Base-by-base conservation (phyloP, 2,888 invertebrate species). In the Marronus borbonicus region DNA sequence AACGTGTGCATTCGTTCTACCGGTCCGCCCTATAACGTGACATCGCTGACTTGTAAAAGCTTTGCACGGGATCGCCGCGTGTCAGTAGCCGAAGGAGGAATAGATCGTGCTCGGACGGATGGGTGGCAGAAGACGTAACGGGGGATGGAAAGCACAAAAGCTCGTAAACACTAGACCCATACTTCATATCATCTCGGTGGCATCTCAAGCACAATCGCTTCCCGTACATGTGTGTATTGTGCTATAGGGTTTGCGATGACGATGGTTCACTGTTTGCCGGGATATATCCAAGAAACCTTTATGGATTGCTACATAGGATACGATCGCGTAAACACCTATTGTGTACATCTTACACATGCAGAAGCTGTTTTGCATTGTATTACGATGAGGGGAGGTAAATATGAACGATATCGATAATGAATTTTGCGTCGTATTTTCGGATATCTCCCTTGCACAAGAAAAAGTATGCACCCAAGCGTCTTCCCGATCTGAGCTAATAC, bases 81-180 rank as follows among this genome's bases (percentile, higher is more conserved):
- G 31, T 24, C 24, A 24, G 31, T 14, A 14, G 31, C 31, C 12
- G 28, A 14, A 31, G 28, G 24, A 28, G n/a, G 62, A 14, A 28
- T 28, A 20, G 31, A 24, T 10, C 28, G 12, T 14, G 31, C 14
- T 8, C 24, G 28, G 14, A n/a, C 28, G 28, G 12, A 28, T 12
- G 3, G 8, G 14, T 1, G 62, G 28, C 12, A 60, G 28, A 24
- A 17, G 5, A 17, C 52, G 17, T 5, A 10, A 24, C 55, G 55
- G 55, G 24, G 14, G 17, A 58, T 20, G 24, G 55, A 58, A 2
- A 24, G 24, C 55, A 62, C 62, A 62, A 62, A 62, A 62, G 31
- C 62, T 62, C 28, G 60, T 20, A 24, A 60, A 60, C 60, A 60
- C 60, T 60, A 31, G 62, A 62, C 62, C 62, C 62, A 62, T 62